phyloP scores from a whole-genome alignment of 23 tunicate species.

The Styela clava region DNA sequence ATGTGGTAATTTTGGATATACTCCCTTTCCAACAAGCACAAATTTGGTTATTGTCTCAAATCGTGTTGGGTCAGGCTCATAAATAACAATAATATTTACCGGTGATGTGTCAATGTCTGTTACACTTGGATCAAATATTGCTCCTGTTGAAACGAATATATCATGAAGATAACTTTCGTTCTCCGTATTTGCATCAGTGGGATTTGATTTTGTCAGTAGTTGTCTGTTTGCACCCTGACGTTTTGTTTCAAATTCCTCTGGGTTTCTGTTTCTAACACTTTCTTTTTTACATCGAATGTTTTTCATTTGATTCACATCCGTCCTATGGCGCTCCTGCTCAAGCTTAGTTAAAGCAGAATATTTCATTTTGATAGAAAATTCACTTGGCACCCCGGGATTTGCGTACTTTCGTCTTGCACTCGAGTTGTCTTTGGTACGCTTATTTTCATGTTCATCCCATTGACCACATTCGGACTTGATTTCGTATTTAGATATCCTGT shows the following conservation, averaged over 20 bases:
- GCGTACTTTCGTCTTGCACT: not conserved
- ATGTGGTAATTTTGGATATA: too few species aligned
- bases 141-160: not conserved
- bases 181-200: not conserved
- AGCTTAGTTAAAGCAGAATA: too few species aligned
- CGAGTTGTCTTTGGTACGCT: not conserved
- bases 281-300: not conserved
- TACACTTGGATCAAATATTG: not conserved
- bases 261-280: not conserved
- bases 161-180: not conserved
- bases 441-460: not conserved
- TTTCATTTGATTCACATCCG: too few species aligned
- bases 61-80: too few species aligned
- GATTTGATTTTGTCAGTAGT: not conserved
- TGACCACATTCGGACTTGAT: not conserved
- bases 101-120: constrained; percentile 3
- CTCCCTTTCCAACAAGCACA: too few species aligned
- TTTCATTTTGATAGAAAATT: not conserved
- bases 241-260: not conserved
- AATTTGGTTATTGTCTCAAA: too few species aligned
- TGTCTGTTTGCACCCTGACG: not conserved
- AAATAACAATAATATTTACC: too few species aligned
- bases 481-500: too few species aligned
- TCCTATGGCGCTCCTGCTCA: too few species aligned
- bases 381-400: not conserved